Conservation (phyloP, 2,113 vertebrate species). For the Ciconia boyciana region DNA sequence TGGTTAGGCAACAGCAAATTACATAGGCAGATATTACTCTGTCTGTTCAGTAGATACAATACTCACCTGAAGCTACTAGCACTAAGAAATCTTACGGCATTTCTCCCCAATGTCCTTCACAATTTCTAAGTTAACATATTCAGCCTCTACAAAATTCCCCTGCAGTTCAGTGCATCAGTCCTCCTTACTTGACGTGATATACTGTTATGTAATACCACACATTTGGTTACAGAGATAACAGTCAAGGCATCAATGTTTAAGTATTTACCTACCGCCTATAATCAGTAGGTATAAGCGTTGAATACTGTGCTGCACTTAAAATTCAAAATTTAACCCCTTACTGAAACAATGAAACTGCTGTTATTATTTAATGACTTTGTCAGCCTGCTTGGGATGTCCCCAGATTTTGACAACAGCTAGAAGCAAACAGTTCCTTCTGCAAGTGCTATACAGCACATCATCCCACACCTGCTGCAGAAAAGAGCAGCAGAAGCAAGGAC, state of each 20-base stretch:
- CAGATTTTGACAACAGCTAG: not conserved
- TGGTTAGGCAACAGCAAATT: not conserved
- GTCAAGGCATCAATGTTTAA: not conserved
- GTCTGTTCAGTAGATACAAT: not conserved
- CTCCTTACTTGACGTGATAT: not conserved
- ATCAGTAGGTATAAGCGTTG: not conserved
- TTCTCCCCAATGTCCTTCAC: not conserved
- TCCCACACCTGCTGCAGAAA: not conserved
- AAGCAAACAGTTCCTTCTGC: not conserved
- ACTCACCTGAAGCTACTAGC: not conserved
- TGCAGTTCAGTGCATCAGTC: not conserved
- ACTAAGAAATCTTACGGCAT: not conserved
- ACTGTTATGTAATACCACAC: not conserved
- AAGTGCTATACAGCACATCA: accelerated
- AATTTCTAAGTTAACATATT: not conserved
- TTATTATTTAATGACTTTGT: not conserved
- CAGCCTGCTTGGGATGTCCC: not conserved
- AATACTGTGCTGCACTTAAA: not conserved
- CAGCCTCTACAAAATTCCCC: not conserved
- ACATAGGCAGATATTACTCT: not conserved
- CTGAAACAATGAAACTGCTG: not conserved
- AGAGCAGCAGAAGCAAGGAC: not conserved
- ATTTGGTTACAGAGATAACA: not conserved
- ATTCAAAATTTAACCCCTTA: not conserved
- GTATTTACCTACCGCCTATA: not conserved